Percentiles rank a stretch among this genome's conserved stretches.
Evolutionary conservation across 2,888 invertebrate species (phyloP).

Genomic region (Thyatira batis): DNA sequence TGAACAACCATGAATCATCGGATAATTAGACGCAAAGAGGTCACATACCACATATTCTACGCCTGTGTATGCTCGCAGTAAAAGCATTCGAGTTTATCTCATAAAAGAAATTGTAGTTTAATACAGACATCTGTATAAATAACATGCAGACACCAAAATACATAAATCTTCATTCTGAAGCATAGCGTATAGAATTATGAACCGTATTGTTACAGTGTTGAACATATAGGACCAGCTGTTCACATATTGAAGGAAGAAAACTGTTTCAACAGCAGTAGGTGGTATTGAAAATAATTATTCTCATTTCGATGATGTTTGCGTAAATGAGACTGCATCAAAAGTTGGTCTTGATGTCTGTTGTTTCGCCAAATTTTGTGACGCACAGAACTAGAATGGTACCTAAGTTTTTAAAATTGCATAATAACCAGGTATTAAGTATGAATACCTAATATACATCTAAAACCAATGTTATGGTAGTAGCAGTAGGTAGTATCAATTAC

Average conservation of each 20-base stretch:
- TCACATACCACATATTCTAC: not conserved
- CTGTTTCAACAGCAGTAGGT: not conserved
- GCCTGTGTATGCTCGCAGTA: not conserved
- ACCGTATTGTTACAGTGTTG: not conserved
- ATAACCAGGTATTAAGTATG: not conserved
- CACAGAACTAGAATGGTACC: too few relatives aligned
- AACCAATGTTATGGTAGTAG: too few relatives aligned
- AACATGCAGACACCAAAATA: conserved; percentile 1
- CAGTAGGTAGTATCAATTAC: not conserved
- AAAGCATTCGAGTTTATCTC: not conserved
- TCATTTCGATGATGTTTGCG: not conserved
- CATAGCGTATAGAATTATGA: not conserved
- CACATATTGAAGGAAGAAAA: not conserved
- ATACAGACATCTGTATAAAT: not conserved
- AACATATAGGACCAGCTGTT: not conserved
- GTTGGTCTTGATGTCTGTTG: not conserved
- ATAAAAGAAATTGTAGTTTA: not conserved
- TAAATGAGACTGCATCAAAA: not conserved
- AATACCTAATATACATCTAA: too few relatives aligned
- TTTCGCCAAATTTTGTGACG: not conserved
- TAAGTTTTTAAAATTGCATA: too few relatives aligned
- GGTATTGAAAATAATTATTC: not conserved
- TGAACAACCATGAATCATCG: not conserved
- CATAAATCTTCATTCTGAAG: not conserved
- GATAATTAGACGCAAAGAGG: not conserved